Evolutionary conservation across 2,797 vertebrate species (phyloP), one percentile per base, ranked within the genome.

Genomic region (Mionectes olivaceus): DNA sequence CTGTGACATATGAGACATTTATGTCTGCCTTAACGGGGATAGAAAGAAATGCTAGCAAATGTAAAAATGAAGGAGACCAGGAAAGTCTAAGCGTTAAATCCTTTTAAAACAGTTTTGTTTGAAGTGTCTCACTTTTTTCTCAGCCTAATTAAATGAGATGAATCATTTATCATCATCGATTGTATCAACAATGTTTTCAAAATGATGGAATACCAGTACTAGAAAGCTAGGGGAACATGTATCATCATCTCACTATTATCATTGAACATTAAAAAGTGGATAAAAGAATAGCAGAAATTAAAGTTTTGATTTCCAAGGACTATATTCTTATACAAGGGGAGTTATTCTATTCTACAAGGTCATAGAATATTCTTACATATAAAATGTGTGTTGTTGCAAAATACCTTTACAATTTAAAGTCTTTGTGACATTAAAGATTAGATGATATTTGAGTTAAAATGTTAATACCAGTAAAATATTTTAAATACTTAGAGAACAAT

Each of bases 161-260:
- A 93, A 95, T 91, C 92, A 96, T 97, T 97, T 96, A 93, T 96
- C 93, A 91, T 95, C 88, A 89, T 90, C 82, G 90, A 96, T 95
- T 93, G 22, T 84, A 96, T 90, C 93, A 97, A 94, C 61, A 92
- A 13, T 71, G 32, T 70, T 89, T 94, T 95, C 89, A 93, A 93
- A 96, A 95, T 94, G 91, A 96, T 96, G 85, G 74, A 97, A 90
- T 76, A 78, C 61, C 30, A 89, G 56, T 85, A 90, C 53, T 90
- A 53, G 81, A 95, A 88, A 95, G 68, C 57, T 79, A 87, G 67
- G 17, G 47, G 76, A 85, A 71, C 44, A 94, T 95, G 74, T 70
- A 96, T 97, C 85, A 89, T 96, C 85, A 94, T 94, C 83, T 90
- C 18, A 60, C 24, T 15, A 39, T 69, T 91, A 53, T 90, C 69